Evolutionary conservation across 2,888 invertebrate genomes (phyloP).

Genomic region (Chironomus tentans): DNA sequence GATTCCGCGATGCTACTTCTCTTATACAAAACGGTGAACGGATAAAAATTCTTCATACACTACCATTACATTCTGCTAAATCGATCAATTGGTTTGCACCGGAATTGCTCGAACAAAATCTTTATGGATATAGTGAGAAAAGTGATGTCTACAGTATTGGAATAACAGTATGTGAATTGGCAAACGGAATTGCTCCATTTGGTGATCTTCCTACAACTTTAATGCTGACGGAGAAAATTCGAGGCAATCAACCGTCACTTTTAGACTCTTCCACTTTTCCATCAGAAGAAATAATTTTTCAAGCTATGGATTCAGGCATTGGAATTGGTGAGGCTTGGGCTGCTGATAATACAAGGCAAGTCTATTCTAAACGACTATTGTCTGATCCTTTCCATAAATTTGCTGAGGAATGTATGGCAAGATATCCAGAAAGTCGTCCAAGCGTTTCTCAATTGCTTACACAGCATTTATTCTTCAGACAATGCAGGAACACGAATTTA

Average conservation of each 20-base stretch:
- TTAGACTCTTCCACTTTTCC: conserved; percentile 64
- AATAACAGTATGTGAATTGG: conserved; percentile 76
- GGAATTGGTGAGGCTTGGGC: conserved; percentile 42
- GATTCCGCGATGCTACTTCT: conserved; percentile 68
- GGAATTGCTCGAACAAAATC: conserved; percentile 80
- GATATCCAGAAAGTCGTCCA: conserved; percentile 60
- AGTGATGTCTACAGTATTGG: conserved; percentile 90
- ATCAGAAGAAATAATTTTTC: conserved; percentile 40
- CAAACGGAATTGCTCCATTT: conserved; percentile 83
- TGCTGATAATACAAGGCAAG: conserved; percentile 42
- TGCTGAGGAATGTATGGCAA: conserved; percentile 58
- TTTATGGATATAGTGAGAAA: conserved; percentile 78
- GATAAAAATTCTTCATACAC: conserved; percentile 59
- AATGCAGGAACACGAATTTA: conserved; percentile 40
- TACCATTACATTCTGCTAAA: conserved; percentile 54
- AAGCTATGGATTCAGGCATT: conserved; percentile 44
- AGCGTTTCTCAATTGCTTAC: conserved; percentile 57
- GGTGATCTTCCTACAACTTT: conserved; percentile 75
- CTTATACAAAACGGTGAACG: conserved; percentile 63
- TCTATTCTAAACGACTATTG: conserved; percentile 54
- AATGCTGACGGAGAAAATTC: conserved; percentile 73
- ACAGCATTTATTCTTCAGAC: conserved; percentile 66
- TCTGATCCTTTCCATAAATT: conserved; percentile 70
- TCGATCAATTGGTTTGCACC: conserved; percentile 85
- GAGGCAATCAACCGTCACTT: conserved; percentile 66